phyloP scores from a whole-genome alignment of 2,113 vertebrate genomes.

The Melanocharis versteri region DNA sequence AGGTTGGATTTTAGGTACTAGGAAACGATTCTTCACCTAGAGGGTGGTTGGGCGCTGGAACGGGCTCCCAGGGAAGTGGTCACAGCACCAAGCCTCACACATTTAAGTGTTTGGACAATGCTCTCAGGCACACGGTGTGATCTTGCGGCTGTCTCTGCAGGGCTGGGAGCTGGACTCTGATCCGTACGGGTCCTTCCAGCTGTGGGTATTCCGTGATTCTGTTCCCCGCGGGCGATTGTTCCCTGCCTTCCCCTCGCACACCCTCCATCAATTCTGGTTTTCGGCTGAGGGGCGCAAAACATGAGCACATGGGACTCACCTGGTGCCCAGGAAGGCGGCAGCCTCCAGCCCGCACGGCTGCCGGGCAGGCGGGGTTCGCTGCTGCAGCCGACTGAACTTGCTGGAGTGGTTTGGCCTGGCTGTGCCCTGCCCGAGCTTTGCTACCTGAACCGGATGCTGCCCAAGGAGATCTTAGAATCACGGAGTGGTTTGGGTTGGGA shows the following conservation, averaged over 20 bases:
- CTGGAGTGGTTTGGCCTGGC: neutral
- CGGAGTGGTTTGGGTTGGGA: neutral
- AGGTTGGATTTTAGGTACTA: neutral
- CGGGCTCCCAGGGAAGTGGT: neutral
- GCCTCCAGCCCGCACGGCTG: rapidly evolving
- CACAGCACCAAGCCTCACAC: neutral
- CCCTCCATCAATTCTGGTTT: rapidly evolving
- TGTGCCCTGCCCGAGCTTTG: too few relatives aligned
- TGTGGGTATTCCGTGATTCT: neutral
- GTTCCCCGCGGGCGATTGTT: rapidly evolving
- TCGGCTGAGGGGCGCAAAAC: rapidly evolving
- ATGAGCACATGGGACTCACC: rapidly evolving
- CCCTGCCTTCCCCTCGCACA: rapidly evolving
- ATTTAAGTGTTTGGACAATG: too few relatives aligned
- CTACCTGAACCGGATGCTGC: rapidly evolving
- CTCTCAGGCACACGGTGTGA: too few relatives aligned
- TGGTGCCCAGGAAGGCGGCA: rapidly evolving
- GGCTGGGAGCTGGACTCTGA: neutral
- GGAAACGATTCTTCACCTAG: neutral
- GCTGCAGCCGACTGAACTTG: rapidly evolving
- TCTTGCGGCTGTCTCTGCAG: neutral
- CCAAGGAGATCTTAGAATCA: neutral
- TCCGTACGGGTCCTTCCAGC: neutral
- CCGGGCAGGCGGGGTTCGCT: rapidly evolving
- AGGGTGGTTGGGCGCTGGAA: neutral